phyloP scores from a whole-genome alignment of 2,113 vertebrate species.

The Toxotes chatareus region DNA sequence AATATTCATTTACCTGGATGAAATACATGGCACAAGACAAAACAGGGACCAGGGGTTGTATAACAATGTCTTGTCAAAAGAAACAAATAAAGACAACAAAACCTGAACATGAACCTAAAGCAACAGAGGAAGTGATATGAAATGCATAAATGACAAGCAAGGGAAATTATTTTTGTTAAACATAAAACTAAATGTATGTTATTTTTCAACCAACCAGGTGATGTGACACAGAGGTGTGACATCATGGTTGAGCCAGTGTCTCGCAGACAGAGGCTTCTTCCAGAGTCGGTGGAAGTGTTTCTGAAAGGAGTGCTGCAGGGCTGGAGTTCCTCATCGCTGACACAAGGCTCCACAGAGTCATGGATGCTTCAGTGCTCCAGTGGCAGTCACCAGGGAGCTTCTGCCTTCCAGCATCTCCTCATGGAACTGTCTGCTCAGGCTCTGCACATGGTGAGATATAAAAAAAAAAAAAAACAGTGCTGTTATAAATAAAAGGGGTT shows the following conservation, averaged over 20 bases:
- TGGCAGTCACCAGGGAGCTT: slow-evolving; percentile 24
- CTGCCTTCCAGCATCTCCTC: slow-evolving; percentile 83
- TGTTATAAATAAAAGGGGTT: not conserved
- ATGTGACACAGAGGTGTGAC: slow-evolving; percentile 76
- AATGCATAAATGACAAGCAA: not conserved
- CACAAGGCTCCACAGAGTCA: slow-evolving; percentile 79
- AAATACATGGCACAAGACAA: not conserved
- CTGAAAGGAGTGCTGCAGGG: slow-evolving; percentile 82
- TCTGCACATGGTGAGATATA: slow-evolving; percentile 86
- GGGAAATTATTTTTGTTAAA: not conserved
- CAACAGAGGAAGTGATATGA: not conserved
- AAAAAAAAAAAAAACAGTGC: not conserved
- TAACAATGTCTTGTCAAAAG: not conserved
- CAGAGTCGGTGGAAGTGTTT: slow-evolving; percentile 81
- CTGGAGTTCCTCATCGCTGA: slow-evolving; percentile 79
- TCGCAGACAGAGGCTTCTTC: slow-evolving; percentile 81
- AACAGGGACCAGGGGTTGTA: not conserved
- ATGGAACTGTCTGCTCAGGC: slow-evolving; percentile 74
- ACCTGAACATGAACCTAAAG: not conserved
- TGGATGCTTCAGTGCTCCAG: slow-evolving; percentile 85
- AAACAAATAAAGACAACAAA: not conserved
- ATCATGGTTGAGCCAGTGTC: slow-evolving; percentile 88
- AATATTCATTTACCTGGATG: not conserved
- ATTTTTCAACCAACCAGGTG: slow-evolving; percentile 56
- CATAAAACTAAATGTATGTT: not conserved